Evolutionary conservation across 2,888 invertebrate species (phyloP), one percentile per base, ranked within the genome.

Genomic region (Glaucopsyche alexis): DNA sequence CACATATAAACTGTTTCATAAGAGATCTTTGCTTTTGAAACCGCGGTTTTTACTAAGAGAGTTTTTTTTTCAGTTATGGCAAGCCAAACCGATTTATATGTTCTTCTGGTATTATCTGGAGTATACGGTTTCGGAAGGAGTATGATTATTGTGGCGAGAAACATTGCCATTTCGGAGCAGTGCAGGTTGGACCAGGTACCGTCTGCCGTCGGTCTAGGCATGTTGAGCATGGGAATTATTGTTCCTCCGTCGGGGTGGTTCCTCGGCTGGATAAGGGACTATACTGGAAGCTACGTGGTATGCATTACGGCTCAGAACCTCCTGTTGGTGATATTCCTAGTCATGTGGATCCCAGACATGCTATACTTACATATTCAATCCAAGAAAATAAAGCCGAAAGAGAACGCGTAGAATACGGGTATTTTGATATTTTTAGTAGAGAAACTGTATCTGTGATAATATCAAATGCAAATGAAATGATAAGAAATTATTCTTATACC

Each of bases 51-150:
- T 3, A 29, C 29, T 29, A 2, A 0, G 29, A 29, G 29, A 29
- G 29, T 29, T 1, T 29, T 29, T 38, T 66, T 90, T 87, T 78
- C 88, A 94, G 95, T 95, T 71, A 81, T 96, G 78, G 95, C 95
- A 0, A 94, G 94, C 78, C 95, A 95, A 79, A 92, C 93, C 0
- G 89, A 94, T 45, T 86, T 94, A 49, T 83, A 82, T 0, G 85
- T 90, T 7, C 83, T 96, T 50, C 86, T 95, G 7, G 78, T 86
- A 0, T 90, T 94, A 84, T 94, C 95, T 1, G 87, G 94, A 11
- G 83, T 96, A 0, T 95, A 94, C 79, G 96, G 96, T n/a, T 94
- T 95, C 79, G 93, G 95, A 40, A 94, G 96, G 77, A 96, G 96
- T 71, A 94, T 95, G 80, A 94, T 96, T 0, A 95, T 96, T n/a